phyloP scores from a whole-genome alignment of 2,113 vertebrate genomes.

The Embiotoca jacksoni region DNA sequence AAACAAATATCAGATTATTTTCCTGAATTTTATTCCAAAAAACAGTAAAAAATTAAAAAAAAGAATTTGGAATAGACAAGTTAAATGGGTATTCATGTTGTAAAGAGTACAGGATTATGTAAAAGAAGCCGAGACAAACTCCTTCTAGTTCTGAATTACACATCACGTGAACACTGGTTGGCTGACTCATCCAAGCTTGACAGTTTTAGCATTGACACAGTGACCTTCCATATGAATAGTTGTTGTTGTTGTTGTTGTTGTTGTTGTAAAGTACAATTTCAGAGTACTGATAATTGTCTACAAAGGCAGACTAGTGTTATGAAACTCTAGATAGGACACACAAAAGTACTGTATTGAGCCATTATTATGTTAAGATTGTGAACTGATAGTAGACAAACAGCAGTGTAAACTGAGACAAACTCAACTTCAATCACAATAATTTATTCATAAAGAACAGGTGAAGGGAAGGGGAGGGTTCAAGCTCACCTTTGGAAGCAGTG shows the following conservation, averaged over 20 bases:
- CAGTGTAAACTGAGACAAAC: no score
- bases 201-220: neutral
- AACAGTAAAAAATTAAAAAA: no score
- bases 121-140: no score
- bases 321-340: neutral
- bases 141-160: neutral
- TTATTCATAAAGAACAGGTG: neutral
- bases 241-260: no score
- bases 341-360: neutral
- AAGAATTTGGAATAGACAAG: no score
- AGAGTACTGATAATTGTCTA: neutral
- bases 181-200: no score
- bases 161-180: no score
- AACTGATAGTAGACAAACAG: neutral
- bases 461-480: neutral
- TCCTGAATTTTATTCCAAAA: no score
- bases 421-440: no score
- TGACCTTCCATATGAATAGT: neutral
- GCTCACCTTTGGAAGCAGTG: constrained; percentile 92
- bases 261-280: neutral
- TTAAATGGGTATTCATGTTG: no score
- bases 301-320: neutral
- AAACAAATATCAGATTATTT: neutral
- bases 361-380: neutral
- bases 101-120: no score